Base-by-base conservation (phyloP, 2,888 invertebrate genomes). In the Macrosiphum euphorbiae region DNA sequence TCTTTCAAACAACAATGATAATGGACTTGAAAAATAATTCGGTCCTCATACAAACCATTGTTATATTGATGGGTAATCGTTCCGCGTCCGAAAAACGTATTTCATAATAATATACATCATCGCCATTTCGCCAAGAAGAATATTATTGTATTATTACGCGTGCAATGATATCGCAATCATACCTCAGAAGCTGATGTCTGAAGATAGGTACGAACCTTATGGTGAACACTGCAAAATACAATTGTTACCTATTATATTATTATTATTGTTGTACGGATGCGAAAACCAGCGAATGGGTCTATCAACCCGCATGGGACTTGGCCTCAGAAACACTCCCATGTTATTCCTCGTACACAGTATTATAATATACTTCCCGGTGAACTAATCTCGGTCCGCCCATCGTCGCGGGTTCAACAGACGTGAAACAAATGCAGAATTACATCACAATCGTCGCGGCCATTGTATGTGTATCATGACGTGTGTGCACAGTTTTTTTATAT, bases 351-450 rank as follows among this genome's bases (percentile, higher is more conserved):
- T n/a, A 67, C 67, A n/a, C 1, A 67, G 16, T 5, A 35, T n/a
- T 67, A n/a, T 13, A 11, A 67, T 78, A 78, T 35, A 78, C 78
- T 78, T 78, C 78, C 78, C 78, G 78, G 58, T 16, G 41, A 88
- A 58, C 88, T 89, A 44, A 58, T 89, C 58, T 58, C 89, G 16
- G 26, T 44, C 44, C 89, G 44, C 58, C 41, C 55, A 44, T 58
- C 44, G 44, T n/a, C 7, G n/a, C 44, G 26, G 26, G 55, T 16
- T 44, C 78, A 78, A 58, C 41, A 28, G 44, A 89, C 89, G 58
- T 61, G 58, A 89, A 89, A 89, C 89, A 89, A 89, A 89, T 44
- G 89, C 89, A 13, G 41, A 44, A 58, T 89, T 89, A 89, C 89
- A 89, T 44, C 44, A 44, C 58, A 58, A 3, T 78, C 20, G 16